phyloP scores from a whole-genome alignment of 2,113 vertebrate genomes.

The Oncorhynchus kisutch region DNA sequence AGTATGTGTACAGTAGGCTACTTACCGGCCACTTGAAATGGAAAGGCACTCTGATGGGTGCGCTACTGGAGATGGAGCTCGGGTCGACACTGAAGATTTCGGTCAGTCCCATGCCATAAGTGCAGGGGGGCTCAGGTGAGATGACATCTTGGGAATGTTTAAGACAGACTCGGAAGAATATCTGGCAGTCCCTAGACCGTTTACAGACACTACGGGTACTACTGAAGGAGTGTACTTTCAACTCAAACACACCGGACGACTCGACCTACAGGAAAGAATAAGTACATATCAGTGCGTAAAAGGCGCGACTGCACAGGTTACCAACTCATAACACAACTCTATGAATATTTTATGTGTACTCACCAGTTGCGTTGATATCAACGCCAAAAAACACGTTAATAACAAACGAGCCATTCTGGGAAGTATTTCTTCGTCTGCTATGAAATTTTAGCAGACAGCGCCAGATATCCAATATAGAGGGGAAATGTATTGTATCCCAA shows the following conservation, averaged over 20 bases:
- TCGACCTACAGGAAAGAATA: conserved; percentile 55
- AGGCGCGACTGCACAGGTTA: not conserved
- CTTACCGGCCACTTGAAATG: conserved; percentile 87
- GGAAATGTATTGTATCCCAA: conserved; percentile 32
- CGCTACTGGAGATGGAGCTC: conserved; percentile 65
- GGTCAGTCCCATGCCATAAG: conserved; percentile 77
- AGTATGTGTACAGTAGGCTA: conserved; percentile 1
- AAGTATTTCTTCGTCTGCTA: conserved; percentile 33
- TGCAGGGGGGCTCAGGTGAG: conserved; percentile 78
- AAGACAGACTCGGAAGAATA: conserved; percentile 87
- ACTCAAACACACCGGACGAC: conserved; percentile 81
- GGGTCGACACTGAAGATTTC: conserved; percentile 65
- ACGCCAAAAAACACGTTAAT: conserved; percentile 54
- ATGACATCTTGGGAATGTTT: conserved; percentile 79
- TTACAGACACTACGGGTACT: conserved; percentile 59
- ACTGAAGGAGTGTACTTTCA: conserved; percentile 83
- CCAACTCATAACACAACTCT: not conserved
- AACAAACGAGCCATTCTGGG: conserved; percentile 60
- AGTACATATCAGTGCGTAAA: conserved; percentile 25
- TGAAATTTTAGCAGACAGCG: conserved; percentile 30
- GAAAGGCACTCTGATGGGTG: conserved; percentile 77
- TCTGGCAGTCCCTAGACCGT: conserved; percentile 67
- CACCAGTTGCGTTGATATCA: conserved; percentile 56
- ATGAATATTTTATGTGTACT: conserved; percentile 36
- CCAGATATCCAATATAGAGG: conserved; percentile 27